A percentile compares a stretch with the other conserved stretches of the same genome.
Evolutionary conservation across 1,140 invertebrate genomes (phyloP).

Genomic region (Drosophila sturtevanti): DNA sequence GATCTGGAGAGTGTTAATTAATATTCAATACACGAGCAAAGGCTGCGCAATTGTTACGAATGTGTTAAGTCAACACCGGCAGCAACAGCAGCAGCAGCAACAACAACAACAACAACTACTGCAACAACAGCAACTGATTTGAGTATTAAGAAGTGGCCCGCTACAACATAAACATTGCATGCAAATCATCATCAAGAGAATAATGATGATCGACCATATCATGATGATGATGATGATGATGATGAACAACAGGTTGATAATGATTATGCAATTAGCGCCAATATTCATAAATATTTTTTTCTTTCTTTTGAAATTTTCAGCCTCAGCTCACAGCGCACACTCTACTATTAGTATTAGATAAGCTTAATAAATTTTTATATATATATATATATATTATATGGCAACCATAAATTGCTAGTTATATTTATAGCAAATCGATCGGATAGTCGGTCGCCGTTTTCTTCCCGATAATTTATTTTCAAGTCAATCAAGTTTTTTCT

Average conservation of each 20-base stretch:
- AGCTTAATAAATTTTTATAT: slow-evolving; percentile 34
- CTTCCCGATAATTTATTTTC: no score
- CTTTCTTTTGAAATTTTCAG: background rate
- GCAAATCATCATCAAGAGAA: slow-evolving; percentile 51
- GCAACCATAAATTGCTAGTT: slow-evolving; percentile 3
- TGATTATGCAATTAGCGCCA: slow-evolving; percentile 71
- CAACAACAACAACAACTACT: slow-evolving; percentile 24
- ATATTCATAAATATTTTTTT: slow-evolving; percentile 42
- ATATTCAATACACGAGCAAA: slow-evolving; percentile 64
- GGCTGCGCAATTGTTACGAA: slow-evolving; percentile 77
- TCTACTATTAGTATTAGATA: slow-evolving; percentile 32
- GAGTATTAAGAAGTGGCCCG: slow-evolving; percentile 11
- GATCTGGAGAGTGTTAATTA: slow-evolving; percentile 55
- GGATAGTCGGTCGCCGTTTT: background rate
- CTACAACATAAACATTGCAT: slow-evolving; percentile 45
- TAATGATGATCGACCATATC: slow-evolving; percentile 5
- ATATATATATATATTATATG: slow-evolving; percentile 1
- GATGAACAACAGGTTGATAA: slow-evolving; percentile 9
- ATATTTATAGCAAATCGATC: slow-evolving; percentile 1
- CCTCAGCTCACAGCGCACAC: background rate
- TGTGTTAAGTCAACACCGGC: slow-evolving; percentile 67
- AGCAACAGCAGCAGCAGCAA: slow-evolving; percentile 36
- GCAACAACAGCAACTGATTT: slow-evolving; percentile 11
- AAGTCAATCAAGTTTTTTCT: no score
- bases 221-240: slow-evolving; percentile 25